These are phyloP conservation scores for Chlamydotis undulata DNA, from an alignment of 2,113 vertebrate species.

Conservation along the genomic window DNA sequence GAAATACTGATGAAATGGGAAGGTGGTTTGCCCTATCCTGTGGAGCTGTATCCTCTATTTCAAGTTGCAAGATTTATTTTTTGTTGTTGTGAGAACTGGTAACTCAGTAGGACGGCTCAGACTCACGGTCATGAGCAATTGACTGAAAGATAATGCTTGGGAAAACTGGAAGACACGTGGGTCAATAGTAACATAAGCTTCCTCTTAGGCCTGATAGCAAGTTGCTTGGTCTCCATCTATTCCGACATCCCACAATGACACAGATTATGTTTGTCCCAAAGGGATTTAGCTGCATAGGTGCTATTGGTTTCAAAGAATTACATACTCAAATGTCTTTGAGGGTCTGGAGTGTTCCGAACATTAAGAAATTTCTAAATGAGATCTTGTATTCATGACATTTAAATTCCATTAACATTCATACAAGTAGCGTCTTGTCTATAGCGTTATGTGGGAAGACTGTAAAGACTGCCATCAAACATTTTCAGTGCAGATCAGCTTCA, in stretches of 20 bases:
- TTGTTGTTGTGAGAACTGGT: background rate
- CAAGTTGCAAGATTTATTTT: background rate
- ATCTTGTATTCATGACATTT: background rate
- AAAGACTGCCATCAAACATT: background rate
- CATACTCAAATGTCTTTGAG: background rate
- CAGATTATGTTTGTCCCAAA: background rate
- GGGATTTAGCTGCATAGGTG: background rate
- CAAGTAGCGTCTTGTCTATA: background rate
- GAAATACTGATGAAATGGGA: background rate
- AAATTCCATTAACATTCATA: background rate
- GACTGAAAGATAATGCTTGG: background rate
- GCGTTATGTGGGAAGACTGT: background rate
- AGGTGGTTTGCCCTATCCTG: background rate
- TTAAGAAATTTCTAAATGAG: background rate
- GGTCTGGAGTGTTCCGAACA: background rate
- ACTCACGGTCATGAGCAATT: accelerated
- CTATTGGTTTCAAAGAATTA: background rate
- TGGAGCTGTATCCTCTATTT: background rate
- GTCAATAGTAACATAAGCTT: background rate
- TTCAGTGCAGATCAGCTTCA: background rate
- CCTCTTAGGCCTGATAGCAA: background rate
- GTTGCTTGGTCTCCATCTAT: background rate
- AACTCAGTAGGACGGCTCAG: background rate
- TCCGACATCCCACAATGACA: background rate
- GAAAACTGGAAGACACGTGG: background rate